phyloP scores from a whole-genome alignment of 2,113 vertebrate genomes.

The Dinomys branickii region DNA sequence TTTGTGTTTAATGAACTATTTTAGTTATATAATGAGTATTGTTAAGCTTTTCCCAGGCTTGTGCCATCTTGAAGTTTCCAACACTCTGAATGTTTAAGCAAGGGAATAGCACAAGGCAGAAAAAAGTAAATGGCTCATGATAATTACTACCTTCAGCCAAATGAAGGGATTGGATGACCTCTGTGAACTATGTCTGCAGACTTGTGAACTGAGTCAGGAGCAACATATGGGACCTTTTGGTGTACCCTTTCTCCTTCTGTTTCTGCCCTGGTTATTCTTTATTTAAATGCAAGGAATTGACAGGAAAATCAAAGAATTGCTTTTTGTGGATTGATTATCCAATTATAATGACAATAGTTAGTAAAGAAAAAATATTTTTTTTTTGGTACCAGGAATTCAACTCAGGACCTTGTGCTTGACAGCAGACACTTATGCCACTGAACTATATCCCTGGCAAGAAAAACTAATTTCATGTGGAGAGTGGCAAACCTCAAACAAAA shows the following conservation, averaged over 20 bases:
- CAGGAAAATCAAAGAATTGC: constrained; percentile 59
- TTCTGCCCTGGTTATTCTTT: constrained; percentile 58
- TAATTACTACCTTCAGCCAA: constrained; percentile 8
- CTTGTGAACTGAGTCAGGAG: accelerated
- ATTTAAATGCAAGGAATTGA: constrained; percentile 62
- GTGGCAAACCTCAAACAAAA: constrained; percentile 60
- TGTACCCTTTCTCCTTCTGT: neutral
- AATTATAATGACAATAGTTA: constrained; percentile 61
- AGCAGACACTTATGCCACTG: too few species aligned
- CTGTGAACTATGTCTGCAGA: neutral
- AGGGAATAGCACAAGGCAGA: neutral
- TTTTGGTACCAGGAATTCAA: too few species aligned
- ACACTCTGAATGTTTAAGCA: constrained; percentile 52
- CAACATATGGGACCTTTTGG: neutral
- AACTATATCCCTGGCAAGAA: neutral
- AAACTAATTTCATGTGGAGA: constrained; percentile 72
- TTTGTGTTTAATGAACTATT: constrained; percentile 72
- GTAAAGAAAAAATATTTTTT: constrained; percentile 69
- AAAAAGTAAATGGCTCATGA: constrained; percentile 1
- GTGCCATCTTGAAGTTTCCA: constrained; percentile 51
- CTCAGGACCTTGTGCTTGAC: too few species aligned
- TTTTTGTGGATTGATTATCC: constrained; percentile 56
- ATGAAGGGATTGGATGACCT: neutral
- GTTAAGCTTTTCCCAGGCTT: constrained; percentile 21
- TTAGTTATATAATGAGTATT: constrained; percentile 66